Conservation (phyloP, 2,113 vertebrate species). For the Miniopterus natalensis region DNA sequence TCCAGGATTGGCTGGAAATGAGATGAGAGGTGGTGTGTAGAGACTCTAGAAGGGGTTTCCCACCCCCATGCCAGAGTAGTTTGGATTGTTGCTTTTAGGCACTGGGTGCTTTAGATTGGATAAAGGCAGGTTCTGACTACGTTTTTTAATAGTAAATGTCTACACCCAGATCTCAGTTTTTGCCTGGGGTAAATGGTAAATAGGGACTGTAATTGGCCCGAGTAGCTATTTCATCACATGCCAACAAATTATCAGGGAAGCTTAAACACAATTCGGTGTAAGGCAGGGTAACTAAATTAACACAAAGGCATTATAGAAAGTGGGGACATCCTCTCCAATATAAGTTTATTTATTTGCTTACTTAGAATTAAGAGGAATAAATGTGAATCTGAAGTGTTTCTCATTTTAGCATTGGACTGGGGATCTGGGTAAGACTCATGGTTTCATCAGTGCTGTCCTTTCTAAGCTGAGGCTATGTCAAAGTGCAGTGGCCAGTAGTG, state of each 20-base stretch:
- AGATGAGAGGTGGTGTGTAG: background rate
- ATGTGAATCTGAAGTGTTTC: background rate
- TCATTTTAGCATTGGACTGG: background rate
- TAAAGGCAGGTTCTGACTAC: background rate
- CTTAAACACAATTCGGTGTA: background rate
- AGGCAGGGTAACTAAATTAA: background rate
- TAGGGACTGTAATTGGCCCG: background rate
- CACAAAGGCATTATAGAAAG: background rate
- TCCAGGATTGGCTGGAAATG: background rate
- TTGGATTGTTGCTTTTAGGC: background rate
- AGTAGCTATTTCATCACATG: slow-evolving; percentile 3
- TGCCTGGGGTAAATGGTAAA: slow-evolving; percentile 5
- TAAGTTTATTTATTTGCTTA: background rate
- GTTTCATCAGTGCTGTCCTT: background rate
- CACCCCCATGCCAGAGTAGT: too few species aligned
- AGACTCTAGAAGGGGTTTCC: too few species aligned
- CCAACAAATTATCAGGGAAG: slow-evolving; percentile 18
- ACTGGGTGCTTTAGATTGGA: background rate
- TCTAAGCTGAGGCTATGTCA: background rate
- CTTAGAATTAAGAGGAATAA: background rate
- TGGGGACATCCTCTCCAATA: background rate
- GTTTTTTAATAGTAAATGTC: background rate
- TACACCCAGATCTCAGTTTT: slow-evolving; percentile 38
- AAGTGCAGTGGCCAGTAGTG: background rate
- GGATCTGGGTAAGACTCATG: background rate